Evolutionary conservation across 2,797 vertebrate genomes (phyloP).

Genomic region (Chelon auratus): DNA sequence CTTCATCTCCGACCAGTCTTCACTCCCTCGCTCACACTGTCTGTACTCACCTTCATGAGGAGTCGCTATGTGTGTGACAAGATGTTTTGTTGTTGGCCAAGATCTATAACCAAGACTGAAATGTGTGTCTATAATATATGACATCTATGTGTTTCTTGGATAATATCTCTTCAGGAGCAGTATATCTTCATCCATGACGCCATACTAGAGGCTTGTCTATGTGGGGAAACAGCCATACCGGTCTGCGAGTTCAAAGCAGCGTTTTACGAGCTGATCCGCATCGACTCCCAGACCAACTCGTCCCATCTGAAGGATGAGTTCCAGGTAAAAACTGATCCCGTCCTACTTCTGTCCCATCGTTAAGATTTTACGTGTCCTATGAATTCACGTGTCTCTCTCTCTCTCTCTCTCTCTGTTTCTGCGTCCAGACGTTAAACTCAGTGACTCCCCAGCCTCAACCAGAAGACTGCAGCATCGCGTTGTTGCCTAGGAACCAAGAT

Average conservation of each 20-base stretch:
- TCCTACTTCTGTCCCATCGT: background rate
- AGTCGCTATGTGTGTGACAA: slow-evolving; percentile 11
- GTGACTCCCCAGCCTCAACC: slow-evolving; percentile 98
- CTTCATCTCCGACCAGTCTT: slow-evolving; percentile 62
- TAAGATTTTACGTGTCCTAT: background rate
- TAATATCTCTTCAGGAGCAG: slow-evolving; percentile 88
- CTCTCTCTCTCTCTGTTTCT: slow-evolving; percentile 18
- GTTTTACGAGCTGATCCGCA: slow-evolving; percentile 99
- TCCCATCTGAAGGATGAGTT: slow-evolving; percentile 99
- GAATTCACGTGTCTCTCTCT: background rate
- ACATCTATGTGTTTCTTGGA: too few species aligned
- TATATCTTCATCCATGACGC: slow-evolving; percentile 99
- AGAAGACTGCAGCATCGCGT: slow-evolving; percentile 98
- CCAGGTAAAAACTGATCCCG: slow-evolving; percentile 85
- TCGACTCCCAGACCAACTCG: slow-evolving; percentile 99
- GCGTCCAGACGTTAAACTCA: slow-evolving; percentile 94
- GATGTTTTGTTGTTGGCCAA: background rate
- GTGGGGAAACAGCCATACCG: slow-evolving; percentile 98
- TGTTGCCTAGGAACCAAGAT: slow-evolving; percentile 98
- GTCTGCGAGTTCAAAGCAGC: slow-evolving; percentile 98
- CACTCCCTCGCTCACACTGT: slow-evolving; percentile 42
- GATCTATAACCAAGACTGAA: slow-evolving; percentile 4
- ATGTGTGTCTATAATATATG: background rate
- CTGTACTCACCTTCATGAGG: slow-evolving; percentile 42
- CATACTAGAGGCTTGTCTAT: slow-evolving; percentile 98